phyloP scores from a whole-genome alignment of 2,888 invertebrate genomes.

The Griposia aprilina region DNA sequence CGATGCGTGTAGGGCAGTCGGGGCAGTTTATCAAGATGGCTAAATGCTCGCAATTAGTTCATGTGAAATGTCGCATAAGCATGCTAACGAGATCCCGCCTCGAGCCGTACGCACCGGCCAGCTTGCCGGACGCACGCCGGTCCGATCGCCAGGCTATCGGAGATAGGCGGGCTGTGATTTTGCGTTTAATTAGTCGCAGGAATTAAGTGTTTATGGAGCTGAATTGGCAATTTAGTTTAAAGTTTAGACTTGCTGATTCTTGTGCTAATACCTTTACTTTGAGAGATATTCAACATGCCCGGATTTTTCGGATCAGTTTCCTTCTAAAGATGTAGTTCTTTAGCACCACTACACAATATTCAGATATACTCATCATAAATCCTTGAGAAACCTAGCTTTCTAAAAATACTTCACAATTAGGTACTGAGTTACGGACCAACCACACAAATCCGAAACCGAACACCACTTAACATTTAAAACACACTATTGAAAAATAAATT shows the following conservation, averaged over 20 bases:
- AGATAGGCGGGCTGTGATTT: conserved; percentile 50
- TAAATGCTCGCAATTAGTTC: conserved; percentile 90
- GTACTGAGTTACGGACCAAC: not conserved
- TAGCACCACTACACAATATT: not conserved
- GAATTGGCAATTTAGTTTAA: not conserved
- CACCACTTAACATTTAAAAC: not conserved
- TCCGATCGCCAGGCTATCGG: conserved; percentile 54
- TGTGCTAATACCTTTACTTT: not conserved
- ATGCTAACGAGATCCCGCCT: conserved; percentile 89
- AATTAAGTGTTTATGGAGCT: not conserved
- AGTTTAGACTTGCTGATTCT: not conserved
- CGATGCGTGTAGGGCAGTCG: conserved; percentile 79
- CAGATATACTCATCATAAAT: no score
- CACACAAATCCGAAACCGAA: not conserved
- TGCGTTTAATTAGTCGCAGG: conserved; percentile 61
- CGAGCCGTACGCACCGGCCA: conserved; percentile 73
- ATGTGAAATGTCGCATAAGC: conserved; percentile 90
- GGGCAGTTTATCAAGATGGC: conserved; percentile 89
- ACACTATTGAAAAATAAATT: not conserved
- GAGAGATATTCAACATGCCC: not conserved
- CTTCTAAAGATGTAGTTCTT: not conserved
- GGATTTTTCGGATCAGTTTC: no score
- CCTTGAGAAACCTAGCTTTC: not conserved
- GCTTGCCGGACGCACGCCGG: conserved; percentile 64
- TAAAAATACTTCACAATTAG: not conserved